phyloP scores from a whole-genome alignment of 2,113 vertebrate genomes.

The Monarcha castaneiventris region DNA sequence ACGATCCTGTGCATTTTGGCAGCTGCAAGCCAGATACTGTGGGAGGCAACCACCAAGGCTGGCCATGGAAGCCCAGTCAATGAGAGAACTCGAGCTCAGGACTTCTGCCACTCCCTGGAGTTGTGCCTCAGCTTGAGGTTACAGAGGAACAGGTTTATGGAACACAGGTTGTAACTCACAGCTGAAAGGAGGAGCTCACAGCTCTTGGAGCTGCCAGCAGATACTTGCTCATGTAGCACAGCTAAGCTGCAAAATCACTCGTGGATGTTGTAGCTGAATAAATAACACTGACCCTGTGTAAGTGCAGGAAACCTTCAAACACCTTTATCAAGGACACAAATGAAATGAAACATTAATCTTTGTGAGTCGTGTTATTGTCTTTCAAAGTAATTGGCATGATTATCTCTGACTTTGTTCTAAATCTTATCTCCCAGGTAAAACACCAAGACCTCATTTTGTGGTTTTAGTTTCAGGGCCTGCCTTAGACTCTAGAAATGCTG shows the following conservation, averaged over 20 bases:
- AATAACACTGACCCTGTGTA: not conserved
- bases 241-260: not conserved
- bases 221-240: not conserved
- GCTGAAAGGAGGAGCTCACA: not conserved
- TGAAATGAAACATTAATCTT: not conserved
- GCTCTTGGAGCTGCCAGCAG: not conserved
- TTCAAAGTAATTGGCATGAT: slow-evolving; percentile 28
- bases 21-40: slow-evolving; percentile 20
- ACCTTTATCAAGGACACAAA: not conserved
- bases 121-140: slow-evolving; percentile 18
- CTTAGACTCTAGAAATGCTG: slow-evolving; percentile 15
- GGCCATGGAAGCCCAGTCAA: not conserved
- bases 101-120: not conserved
- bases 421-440: slow-evolving; percentile 17
- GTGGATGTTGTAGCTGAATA: not conserved
- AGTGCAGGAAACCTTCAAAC: slow-evolving; percentile 18
- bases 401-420: slow-evolving; percentile 22
- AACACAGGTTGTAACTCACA: not conserved
- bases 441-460: not conserved
- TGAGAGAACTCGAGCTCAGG: slow-evolving; percentile 20
- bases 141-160: slow-evolving; percentile 4
- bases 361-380: slow-evolving; percentile 2
- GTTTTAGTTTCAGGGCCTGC: slow-evolving; percentile 51
- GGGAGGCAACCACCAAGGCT: slow-evolving; percentile 12
- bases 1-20: not conserved